Conservation (phyloP, 2,113 vertebrate species). For the Cyprinodon variegatus region DNA sequence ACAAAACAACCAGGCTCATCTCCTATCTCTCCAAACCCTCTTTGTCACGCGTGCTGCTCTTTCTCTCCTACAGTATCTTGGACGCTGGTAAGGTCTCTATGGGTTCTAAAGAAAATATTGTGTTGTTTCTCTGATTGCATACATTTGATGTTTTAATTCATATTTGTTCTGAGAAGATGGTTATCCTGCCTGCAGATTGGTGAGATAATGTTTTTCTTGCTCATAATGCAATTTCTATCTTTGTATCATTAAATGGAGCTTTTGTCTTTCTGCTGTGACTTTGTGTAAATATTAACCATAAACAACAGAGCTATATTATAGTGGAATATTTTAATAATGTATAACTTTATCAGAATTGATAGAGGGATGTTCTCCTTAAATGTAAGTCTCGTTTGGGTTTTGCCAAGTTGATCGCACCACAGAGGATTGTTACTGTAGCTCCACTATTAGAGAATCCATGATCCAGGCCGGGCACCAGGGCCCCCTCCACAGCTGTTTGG, state of each 20-base stretch:
- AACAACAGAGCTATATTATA: background rate
- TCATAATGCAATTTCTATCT: background rate
- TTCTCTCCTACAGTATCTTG: constrained; percentile 12
- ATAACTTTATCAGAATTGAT: background rate
- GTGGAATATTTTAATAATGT: background rate
- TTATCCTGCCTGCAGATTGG: background rate
- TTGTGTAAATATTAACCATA: background rate
- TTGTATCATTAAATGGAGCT: background rate
- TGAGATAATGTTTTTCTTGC: background rate
- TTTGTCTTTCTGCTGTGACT: background rate
- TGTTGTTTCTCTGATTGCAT: background rate
- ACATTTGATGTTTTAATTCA: background rate
- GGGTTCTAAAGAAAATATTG: background rate
- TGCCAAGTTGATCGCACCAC: constrained; percentile 49
- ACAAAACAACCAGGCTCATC: constrained; percentile 38
- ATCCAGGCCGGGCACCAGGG: constrained; percentile 50
- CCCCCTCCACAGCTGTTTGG: constrained; percentile 63
- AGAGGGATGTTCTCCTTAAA: constrained; percentile 14
- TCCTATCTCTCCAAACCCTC: constrained; percentile 29
- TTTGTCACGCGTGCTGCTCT: constrained; percentile 22
- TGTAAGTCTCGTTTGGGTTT: background rate
- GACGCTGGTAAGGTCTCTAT: constrained; percentile 54
- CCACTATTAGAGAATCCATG: constrained; percentile 22
- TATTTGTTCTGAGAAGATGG: background rate
- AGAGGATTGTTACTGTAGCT: constrained; percentile 10